A percentile compares a stretch with the other conserved stretches of the same genome.
Conservation (phyloP, 2,888 invertebrate genomes). For the Trissolcus brochymenae region DNA sequence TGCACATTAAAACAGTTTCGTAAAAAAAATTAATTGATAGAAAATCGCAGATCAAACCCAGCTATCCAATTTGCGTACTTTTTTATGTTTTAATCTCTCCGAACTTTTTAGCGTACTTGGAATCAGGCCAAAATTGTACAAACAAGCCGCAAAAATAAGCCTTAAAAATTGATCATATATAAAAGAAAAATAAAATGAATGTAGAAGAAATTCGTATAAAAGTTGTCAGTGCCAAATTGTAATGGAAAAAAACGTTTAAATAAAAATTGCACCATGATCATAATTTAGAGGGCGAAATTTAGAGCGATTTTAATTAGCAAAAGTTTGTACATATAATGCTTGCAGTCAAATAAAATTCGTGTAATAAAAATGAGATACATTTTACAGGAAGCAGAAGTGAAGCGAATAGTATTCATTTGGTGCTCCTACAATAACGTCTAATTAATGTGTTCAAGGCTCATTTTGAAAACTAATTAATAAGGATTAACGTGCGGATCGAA, state of each 20-base stretch:
- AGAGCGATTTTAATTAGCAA: slow-evolving; percentile 45
- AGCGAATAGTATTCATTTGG: slow-evolving; percentile 50
- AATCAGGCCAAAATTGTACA: slow-evolving; percentile 38
- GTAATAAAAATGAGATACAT: slow-evolving; percentile 48
- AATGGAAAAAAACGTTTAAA: slow-evolving; percentile 20
- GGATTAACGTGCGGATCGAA: slow-evolving; percentile 56
- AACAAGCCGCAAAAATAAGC: slow-evolving; percentile 52
- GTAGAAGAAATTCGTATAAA: slow-evolving; percentile 19
- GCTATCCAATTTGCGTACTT: neutral
- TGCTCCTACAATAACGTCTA: slow-evolving; percentile 53
- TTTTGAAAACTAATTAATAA: slow-evolving; percentile 56
- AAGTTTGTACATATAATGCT: slow-evolving; percentile 41
- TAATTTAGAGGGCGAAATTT: slow-evolving; percentile 36
- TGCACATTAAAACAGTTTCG: no score
- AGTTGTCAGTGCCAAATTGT: slow-evolving; percentile 35
- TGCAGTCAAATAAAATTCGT: slow-evolving; percentile 43
- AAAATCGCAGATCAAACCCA: slow-evolving; percentile 24
- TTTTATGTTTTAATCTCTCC: slow-evolving; percentile 39
- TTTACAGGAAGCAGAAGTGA: slow-evolving; percentile 52
- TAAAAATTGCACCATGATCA: slow-evolving; percentile 12
- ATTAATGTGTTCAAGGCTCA: slow-evolving; percentile 53
- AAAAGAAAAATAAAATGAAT: slow-evolving; percentile 9
- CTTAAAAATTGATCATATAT: slow-evolving; percentile 35
- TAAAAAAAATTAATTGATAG: neutral
- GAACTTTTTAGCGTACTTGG: slow-evolving; percentile 31